Percentiles rank a stretch among this genome's conserved stretches.
These are phyloP conservation scores for Genyomyrus donnyi DNA, from an alignment of 2,113 vertebrate species.

Conservation along the genomic window DNA sequence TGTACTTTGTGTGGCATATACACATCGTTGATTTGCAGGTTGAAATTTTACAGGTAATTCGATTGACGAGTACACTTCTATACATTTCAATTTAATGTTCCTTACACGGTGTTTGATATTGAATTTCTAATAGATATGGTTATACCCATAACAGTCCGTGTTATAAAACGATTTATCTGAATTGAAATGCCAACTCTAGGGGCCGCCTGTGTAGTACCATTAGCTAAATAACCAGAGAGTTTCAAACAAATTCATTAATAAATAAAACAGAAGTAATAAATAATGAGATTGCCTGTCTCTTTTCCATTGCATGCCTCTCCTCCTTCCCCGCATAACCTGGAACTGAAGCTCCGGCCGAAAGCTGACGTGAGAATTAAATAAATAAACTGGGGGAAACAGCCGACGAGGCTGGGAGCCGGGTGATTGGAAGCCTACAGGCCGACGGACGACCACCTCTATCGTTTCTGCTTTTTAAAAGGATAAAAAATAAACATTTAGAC, in stretches of 20 bases:
- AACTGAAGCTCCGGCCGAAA: slow-evolving; percentile 38
- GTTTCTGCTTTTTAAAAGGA: not conserved
- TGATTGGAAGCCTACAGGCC: not conserved
- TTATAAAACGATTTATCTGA: not conserved
- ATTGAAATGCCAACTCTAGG: not conserved
- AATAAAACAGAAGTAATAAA: slow-evolving; percentile 25
- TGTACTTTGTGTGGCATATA: not conserved
- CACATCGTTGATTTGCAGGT: not conserved
- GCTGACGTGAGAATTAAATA: slow-evolving; percentile 36
- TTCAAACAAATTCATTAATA: slow-evolving; percentile 18
- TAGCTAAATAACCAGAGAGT: not conserved
- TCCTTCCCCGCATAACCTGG: slow-evolving; percentile 42
- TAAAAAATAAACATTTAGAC: too few relatives aligned
- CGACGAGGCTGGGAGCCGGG: not conserved
- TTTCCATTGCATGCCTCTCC: slow-evolving; percentile 11
- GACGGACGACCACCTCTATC: not conserved
- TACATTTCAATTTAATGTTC: not conserved
- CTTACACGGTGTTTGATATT: not conserved
- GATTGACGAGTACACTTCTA: not conserved
- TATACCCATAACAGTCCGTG: not conserved
- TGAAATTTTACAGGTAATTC: not conserved
- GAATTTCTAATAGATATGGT: not conserved
- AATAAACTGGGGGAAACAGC: not conserved
- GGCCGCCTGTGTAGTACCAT: not conserved
- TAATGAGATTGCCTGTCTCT: slow-evolving; percentile 7